Evolutionary conservation across 2,113 vertebrate genomes (phyloP).

Genomic region (Empidonax traillii): DNA sequence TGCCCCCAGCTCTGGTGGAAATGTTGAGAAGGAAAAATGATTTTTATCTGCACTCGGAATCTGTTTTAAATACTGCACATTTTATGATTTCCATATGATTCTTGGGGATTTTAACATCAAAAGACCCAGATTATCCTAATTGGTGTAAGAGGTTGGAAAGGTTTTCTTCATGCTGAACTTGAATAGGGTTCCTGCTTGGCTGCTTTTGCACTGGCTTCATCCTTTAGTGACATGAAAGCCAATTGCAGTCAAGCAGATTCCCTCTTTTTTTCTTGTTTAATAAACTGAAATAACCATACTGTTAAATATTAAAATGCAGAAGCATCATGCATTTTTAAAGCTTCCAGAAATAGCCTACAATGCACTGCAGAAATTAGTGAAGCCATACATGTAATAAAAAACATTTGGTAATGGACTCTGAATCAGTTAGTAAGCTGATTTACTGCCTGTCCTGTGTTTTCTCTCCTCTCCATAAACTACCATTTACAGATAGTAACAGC

Average conservation of each 20-base stretch:
- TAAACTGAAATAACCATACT: slow-evolving; percentile 55
- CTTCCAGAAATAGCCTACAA: slow-evolving; percentile 61
- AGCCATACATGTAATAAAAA: slow-evolving; percentile 48
- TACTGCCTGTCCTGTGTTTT: slow-evolving; percentile 13
- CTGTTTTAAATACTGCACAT: slow-evolving; percentile 49
- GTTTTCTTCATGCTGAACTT: slow-evolving; percentile 42
- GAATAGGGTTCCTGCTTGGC: slow-evolving; percentile 31
- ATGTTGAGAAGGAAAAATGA: neutral
- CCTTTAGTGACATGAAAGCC: slow-evolving; percentile 31
- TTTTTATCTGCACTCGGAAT: slow-evolving; percentile 40
- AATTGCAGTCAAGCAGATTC: slow-evolving; percentile 3
- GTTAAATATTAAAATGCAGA: slow-evolving; percentile 58
- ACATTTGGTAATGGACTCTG: slow-evolving; percentile 32
- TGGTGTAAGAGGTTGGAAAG: slow-evolving; percentile 46
- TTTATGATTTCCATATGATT: slow-evolving; percentile 66
- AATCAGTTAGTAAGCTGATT: slow-evolving; percentile 27
- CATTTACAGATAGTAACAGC: neutral
- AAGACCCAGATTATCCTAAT: slow-evolving; percentile 58
- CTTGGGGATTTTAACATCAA: slow-evolving; percentile 47
- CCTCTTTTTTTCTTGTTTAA: neutral
- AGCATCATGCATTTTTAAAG: slow-evolving; percentile 37
- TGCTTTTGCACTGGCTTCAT: slow-evolving; percentile 1
- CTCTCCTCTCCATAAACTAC: neutral
- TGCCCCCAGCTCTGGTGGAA: slow-evolving; percentile 5
- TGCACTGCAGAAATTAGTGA: slow-evolving; percentile 43